Conservation (phyloP, 2,113 vertebrate species). For the Labrus mixtus region DNA sequence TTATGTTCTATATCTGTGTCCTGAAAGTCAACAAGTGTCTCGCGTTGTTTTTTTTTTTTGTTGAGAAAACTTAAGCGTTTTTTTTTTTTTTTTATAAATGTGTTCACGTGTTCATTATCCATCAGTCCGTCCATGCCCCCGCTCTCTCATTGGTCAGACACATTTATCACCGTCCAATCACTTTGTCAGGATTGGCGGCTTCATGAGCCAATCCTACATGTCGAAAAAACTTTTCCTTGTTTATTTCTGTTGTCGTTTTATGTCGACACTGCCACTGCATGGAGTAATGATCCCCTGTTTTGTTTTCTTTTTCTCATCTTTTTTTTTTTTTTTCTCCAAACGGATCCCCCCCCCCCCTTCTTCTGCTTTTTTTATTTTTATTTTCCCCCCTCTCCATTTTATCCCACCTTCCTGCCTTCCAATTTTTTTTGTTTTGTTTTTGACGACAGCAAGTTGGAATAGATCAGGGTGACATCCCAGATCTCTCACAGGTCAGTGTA, state of each 20-base stretch:
- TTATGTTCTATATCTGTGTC: conserved; percentile 49
- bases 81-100: conserved; percentile 17
- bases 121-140: conserved; percentile 20
- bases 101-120: conserved; percentile 14
- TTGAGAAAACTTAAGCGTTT: not conserved
- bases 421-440: conserved; percentile 70
- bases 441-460: conserved; percentile 96
- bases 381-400: conserved; percentile 44
- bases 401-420: conserved; percentile 44
- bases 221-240: conserved; percentile 59
- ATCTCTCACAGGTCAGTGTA: conserved; percentile 97
- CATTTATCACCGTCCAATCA: conserved; percentile 54
- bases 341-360: conserved; percentile 24
- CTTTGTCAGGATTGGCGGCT: conserved; percentile 37
- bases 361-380: conserved; percentile 25
- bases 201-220: conserved; percentile 41
- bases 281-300: conserved; percentile 80
- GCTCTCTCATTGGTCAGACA: conserved; percentile 58
- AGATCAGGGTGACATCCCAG: conserved; percentile 95
- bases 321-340: conserved; percentile 20
- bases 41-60: not conserved
- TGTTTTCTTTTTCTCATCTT: conserved; percentile 47
- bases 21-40: conserved; percentile 3
- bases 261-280: conserved; percentile 81
- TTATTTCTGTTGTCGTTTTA: conserved; percentile 76